Percentiles rank a stretch among this genome's conserved stretches.
Evolutionary conservation across 2,888 invertebrate genomes (phyloP).

Genomic region (Clostera curtula): DNA sequence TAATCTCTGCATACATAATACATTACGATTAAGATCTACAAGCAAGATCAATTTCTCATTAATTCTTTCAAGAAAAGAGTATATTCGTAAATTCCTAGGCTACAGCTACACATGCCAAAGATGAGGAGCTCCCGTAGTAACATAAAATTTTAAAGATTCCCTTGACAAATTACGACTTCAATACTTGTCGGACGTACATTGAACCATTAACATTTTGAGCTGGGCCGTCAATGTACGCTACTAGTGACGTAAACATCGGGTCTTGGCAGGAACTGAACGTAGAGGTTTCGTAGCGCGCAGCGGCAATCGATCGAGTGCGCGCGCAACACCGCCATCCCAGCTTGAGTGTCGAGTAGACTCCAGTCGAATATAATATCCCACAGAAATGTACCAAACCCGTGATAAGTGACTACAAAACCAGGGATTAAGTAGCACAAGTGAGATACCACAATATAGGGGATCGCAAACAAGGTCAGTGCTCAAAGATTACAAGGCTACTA

Average conservation of each 20-base stretch:
- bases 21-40: too few species aligned
- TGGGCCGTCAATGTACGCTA: constrained; percentile 65
- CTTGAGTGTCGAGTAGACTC: constrained; percentile 46
- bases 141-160: constrained; percentile 7
- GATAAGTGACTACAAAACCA: constrained; percentile 49
- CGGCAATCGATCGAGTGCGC: constrained; percentile 68
- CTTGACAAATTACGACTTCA: constrained; percentile 12
- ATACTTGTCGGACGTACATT: constrained; percentile 30
- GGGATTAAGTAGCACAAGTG: constrained; percentile 29
- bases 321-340: constrained; percentile 60
- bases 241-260: constrained; percentile 66
- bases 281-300: constrained; percentile 56
- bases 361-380: constrained; percentile 56
- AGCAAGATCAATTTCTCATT: too few species aligned
- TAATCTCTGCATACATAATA: too few species aligned
- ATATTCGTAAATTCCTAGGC: too few species aligned
- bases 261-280: constrained; percentile 47
- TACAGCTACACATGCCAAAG: too few species aligned
- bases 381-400: constrained; percentile 66
- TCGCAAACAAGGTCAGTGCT: constrained; percentile 38
- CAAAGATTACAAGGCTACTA: constrained; percentile 2
- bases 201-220: constrained; percentile 36
- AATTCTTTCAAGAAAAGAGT: too few species aligned
- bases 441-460: constrained; percentile 19
- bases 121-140: too few species aligned